Percentiles rank a stretch among this genome's conserved stretches.
These are phyloP conservation scores for Esox lucius DNA, from an alignment of 2,797 vertebrate genomes.

Conservation along the genomic window DNA sequence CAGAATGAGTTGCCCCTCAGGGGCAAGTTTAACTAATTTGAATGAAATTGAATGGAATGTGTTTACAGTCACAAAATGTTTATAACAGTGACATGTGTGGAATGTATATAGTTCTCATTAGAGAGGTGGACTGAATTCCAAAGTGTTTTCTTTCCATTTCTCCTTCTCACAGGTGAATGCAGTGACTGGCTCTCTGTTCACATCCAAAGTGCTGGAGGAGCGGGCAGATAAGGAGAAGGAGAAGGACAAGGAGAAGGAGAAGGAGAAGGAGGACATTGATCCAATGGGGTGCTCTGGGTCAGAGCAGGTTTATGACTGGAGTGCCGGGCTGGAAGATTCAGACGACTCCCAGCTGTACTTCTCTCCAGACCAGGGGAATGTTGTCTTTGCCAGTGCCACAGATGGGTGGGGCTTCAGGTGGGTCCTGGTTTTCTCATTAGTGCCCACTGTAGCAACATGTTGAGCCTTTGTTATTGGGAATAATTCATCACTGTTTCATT, in stretches of 20 bases:
- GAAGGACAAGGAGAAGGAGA: slow-evolving; percentile 34
- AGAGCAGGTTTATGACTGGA: slow-evolving; percentile 93
- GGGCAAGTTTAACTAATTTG: background rate
- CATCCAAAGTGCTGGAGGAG: slow-evolving; percentile 93
- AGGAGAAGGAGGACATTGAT: slow-evolving; percentile 35
- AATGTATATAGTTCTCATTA: background rate
- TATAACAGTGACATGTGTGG: background rate
- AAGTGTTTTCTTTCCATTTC: slow-evolving; percentile 1
- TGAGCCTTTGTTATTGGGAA: background rate
- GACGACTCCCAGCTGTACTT: slow-evolving; percentile 97
- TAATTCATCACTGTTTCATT: too few relatives aligned
- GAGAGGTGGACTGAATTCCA: background rate
- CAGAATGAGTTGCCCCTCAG: background rate
- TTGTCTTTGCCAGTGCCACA: slow-evolving; percentile 92
- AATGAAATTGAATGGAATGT: background rate
- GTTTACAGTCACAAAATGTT: background rate
- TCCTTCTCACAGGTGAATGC: slow-evolving; percentile 84
- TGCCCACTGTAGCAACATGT: background rate
- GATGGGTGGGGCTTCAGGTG: slow-evolving; percentile 98
- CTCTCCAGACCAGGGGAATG: slow-evolving; percentile 92
- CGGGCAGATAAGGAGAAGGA: slow-evolving; percentile 84
- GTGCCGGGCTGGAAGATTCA: slow-evolving; percentile 84
- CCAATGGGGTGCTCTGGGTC: slow-evolving; percentile 37
- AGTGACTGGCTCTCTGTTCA: slow-evolving; percentile 89
- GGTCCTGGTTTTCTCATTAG: background rate